Conservation (phyloP, 1,140 invertebrate species). For the Paralvinella palmiformis region DNA sequence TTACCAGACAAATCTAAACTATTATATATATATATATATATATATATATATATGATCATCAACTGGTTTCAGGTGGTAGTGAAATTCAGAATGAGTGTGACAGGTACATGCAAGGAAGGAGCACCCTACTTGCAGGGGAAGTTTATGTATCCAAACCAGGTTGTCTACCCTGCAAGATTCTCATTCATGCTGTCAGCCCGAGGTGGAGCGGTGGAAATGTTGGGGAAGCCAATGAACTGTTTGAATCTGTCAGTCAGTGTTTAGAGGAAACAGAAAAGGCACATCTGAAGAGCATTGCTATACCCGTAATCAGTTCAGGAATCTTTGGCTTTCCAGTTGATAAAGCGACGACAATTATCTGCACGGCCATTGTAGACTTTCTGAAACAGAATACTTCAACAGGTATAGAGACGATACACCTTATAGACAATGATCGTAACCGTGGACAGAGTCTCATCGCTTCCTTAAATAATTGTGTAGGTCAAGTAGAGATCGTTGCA, state of each 20-base stretch:
- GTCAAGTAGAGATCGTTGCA: too few species aligned
- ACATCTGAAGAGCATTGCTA: conserved; percentile 19
- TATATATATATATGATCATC: too few species aligned
- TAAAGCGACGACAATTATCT: not conserved
- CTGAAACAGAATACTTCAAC: too few species aligned
- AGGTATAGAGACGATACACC: too few species aligned
- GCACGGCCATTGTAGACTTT: not conserved
- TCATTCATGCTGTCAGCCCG: conserved; percentile 36
- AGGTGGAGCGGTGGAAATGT: conserved; percentile 23
- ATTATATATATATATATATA: too few species aligned
- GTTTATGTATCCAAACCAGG: conserved; percentile 23
- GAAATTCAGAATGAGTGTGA: conserved; percentile 26
- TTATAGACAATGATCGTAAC: too few species aligned
- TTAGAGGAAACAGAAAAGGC: conserved; percentile 19
- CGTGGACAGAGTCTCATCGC: too few species aligned
- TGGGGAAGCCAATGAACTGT: conserved; percentile 20
- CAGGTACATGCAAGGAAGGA: conserved; percentile 16
- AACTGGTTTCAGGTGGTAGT: conserved; percentile 21
- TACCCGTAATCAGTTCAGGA: conserved; percentile 31
- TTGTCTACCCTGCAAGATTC: conserved; percentile 22
- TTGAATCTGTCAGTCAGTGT: conserved; percentile 21
- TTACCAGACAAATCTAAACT: conserved; percentile 8
- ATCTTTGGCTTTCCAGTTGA: conserved; percentile 29
- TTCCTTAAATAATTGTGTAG: too few species aligned
- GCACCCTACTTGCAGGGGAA: conserved; percentile 18